Evolutionary conservation across 2,113 vertebrate genomes (phyloP), one percentile per base, ranked within the genome.

Genomic region (Podilymbus podiceps): DNA sequence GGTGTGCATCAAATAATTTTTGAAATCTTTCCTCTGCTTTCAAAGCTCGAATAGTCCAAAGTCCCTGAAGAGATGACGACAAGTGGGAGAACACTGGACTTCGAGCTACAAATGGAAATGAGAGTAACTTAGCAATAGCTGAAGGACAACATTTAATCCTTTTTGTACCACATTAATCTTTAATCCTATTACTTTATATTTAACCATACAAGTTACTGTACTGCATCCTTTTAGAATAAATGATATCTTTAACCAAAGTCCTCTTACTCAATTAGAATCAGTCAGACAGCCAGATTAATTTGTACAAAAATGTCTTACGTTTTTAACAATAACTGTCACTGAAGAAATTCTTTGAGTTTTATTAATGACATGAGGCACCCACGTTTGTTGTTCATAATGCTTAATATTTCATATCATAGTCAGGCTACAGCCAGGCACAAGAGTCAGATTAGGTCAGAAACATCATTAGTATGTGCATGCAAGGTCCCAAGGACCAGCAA

Each of bases 71-170:
- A 56, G 99, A 99, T 20, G 99, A 98, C 0, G 99, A 99, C 30
- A 99, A 97, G 95, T 99, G 99, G 96, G 99, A 99, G 96, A 99
- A 99, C 5, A 99, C 99, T 2, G 99, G 99, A 97, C 99, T 99
- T 92, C 99, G 98, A 80, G 98, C 99, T 99, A 88, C 13, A 97
- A 97, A 76, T 76, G 62, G 89, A 97, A 92, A 96, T 67, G 83
- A 85, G 81, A 88, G 44, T 75, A 92, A 74, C 72, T 88, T 84
- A 90, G 78, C 76, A 93, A 75, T 38, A 82, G 86, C 74, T 87
- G 44, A 92, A 90, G 94, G 76, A 91, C 64, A 93, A 76, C 44
- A 86, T 68, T 89, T 91, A 92, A 90, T 94, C 90, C 68, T 89
- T 95, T 78, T 58, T 84, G 76, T 81, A 90, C 46, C 71, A 91